Evolutionary conservation across 2,888 invertebrate genomes (phyloP), one percentile per base, ranked within the genome.

Genomic region (Xestia c-nigrum): DNA sequence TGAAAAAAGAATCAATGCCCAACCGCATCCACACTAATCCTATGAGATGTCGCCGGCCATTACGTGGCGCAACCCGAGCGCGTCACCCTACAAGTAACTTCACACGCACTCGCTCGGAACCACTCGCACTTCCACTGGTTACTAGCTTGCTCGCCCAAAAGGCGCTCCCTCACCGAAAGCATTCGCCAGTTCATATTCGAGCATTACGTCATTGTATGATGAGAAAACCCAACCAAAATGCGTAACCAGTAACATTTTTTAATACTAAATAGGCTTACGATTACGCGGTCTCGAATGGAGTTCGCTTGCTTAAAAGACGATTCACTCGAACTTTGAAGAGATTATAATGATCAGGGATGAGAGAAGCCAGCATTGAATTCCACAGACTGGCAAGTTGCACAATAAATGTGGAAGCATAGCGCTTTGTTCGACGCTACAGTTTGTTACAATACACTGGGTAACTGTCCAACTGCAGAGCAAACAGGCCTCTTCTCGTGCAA

Each of bases 41-140:
- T 52, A 69, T 74, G 74, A 76, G 74, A 76, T 85, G 74, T 81
- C 84, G 73, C 71, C 74, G 68, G 21, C 80, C 74, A 84, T 85
- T 82, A 85, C 72, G 72, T 50, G 69, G 66, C 68, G 47, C 81
- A 83, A 86, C 68, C 85, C 85, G 80, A 87, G 82, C 89, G 85
- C 81, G 84, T 86, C 84, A 80, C 85, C 84, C 86, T 81, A 72
- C 87, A 87, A 90, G 89, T 89, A 90, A 91, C 89, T 90, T 90
- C 85, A 87, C 86, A 90, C 81, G 91, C 94, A 91, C 86, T 91
- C 91, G 88, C 76, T 80, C 80, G 93, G 91, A 94, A 94, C 93
- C 87, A 88, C 86, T 87, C 81, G 52, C 52, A 66, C 71, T 52
- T 46, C 61, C 38, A 69, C 69, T 40, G 40, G 16, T 46, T 72